Conservation (phyloP, 2,113 vertebrate genomes). For the Emydocephalus ijimae region DNA sequence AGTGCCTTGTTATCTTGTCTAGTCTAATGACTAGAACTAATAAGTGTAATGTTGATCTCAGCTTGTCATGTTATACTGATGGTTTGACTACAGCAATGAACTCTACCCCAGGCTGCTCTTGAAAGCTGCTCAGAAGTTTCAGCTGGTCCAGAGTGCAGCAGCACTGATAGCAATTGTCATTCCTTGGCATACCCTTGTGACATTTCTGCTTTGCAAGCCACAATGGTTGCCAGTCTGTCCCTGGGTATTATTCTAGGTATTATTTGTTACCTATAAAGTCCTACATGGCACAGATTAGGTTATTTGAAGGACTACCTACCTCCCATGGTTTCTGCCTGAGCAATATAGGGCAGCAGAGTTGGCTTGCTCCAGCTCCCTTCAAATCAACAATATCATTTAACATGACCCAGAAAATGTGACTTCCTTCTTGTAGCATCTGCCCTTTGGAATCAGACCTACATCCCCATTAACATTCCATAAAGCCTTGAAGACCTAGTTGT, state of each 20-base stretch:
- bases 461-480: not conserved
- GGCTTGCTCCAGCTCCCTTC: not conserved
- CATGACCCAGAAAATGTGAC: not conserved
- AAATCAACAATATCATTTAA: not conserved
- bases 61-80: not conserved
- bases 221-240: not conserved
- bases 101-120: not conserved
- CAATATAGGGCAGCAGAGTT: not conserved
- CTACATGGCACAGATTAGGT: not conserved
- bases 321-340: not conserved
- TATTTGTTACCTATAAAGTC: not conserved
- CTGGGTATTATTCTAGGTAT: not conserved
- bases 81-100: not conserved
- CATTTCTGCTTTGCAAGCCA: not conserved
- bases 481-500: not conserved
- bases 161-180: not conserved
- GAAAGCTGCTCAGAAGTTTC: not conserved
- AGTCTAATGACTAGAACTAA: not conserved
- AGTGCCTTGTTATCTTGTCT: not conserved
- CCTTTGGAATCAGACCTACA: not conserved
- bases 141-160: not conserved
- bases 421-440: not conserved
- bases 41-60: not conserved
- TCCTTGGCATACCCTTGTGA: not conserved
- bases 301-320: not conserved